Percentiles rank a stretch among this genome's conserved stretches.
Conservation (phyloP, 1,140 invertebrate genomes). For the Panagrolaimus sp. region DNA sequence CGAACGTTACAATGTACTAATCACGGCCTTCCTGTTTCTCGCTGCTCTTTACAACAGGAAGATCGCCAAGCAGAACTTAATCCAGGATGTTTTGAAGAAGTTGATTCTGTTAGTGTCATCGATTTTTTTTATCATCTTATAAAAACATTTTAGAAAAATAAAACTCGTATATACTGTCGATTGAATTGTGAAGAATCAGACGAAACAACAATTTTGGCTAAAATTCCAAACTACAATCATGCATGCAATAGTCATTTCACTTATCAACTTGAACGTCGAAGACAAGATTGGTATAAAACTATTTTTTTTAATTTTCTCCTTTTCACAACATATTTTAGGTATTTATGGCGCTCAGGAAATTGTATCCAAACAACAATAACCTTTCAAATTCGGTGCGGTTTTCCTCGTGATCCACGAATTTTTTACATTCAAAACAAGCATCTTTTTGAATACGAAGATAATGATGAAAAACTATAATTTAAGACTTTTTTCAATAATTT, state of each 20-base stretch:
- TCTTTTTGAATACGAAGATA: slow-evolving; percentile 54
- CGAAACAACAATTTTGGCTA: slow-evolving; percentile 40
- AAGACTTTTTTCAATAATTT: too few species aligned
- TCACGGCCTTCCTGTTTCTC: slow-evolving; percentile 39
- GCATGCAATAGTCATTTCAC: slow-evolving; percentile 40
- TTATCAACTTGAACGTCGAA: slow-evolving; percentile 47
- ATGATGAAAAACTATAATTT: background rate
- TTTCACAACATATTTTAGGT: slow-evolving; percentile 34
- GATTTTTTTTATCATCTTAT: background rate
- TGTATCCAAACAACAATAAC: slow-evolving; percentile 44
- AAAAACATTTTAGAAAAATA: slow-evolving; percentile 30
- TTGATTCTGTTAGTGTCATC: slow-evolving; percentile 26
- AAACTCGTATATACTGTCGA: slow-evolving; percentile 49
- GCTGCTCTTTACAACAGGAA: slow-evolving; percentile 39
- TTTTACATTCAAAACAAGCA: slow-evolving; percentile 50
- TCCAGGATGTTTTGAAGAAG: slow-evolving; percentile 47
- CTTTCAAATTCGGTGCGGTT: slow-evolving; percentile 52
- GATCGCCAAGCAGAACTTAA: slow-evolving; percentile 38
- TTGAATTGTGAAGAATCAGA: slow-evolving; percentile 53
- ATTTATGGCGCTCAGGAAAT: slow-evolving; percentile 46
- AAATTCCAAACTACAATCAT: slow-evolving; percentile 39
- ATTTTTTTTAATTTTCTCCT: slow-evolving; percentile 2
- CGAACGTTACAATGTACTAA: slow-evolving; percentile 36
- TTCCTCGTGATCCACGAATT: slow-evolving; percentile 47
- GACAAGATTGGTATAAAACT: slow-evolving; percentile 44